Evolutionary conservation across 2,888 invertebrate species (phyloP).

Genomic region (Pristionchus arcanus): DNA sequence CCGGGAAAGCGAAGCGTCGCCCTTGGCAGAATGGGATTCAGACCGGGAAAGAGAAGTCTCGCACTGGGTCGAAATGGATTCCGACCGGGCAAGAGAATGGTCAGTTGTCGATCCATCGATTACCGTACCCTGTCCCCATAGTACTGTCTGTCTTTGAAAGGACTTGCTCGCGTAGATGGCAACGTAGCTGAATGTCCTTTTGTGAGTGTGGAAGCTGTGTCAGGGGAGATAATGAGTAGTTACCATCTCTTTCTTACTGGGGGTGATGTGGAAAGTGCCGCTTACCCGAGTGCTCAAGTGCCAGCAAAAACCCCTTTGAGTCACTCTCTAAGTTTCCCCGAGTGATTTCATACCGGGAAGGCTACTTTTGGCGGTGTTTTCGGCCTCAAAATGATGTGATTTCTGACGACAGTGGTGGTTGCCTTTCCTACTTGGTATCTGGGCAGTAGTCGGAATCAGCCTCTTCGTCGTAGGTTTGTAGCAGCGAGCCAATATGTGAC

Average conservation of each 20-base stretch:
- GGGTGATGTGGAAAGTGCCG: slow-evolving; percentile 38
- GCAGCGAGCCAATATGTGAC: not conserved
- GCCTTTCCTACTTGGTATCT: slow-evolving; percentile 24
- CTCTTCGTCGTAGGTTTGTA: slow-evolving; percentile 37
- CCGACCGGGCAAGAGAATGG: slow-evolving; percentile 56
- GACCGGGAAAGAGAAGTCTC: slow-evolving; percentile 75
- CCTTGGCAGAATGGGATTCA: slow-evolving; percentile 73
- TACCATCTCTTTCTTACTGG: not conserved
- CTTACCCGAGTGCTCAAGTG: not conserved
- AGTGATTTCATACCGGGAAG: not conserved
- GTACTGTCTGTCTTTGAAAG: too few relatives aligned
- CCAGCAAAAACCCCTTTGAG: not conserved
- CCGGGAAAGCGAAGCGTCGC: slow-evolving; percentile 75
- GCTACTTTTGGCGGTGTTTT: not conserved
- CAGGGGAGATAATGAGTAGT: not conserved
- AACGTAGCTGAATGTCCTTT: slow-evolving; percentile 6
- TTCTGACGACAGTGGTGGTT: not conserved
- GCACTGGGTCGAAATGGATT: slow-evolving; percentile 61
- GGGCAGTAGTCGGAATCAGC: not conserved
- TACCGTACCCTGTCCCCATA: not conserved
- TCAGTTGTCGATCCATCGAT: not conserved
- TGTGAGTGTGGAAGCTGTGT: not conserved
- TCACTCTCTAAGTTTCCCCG: not conserved
- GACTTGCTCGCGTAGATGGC: not conserved
- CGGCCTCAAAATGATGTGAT: not conserved